Percentiles rank a stretch among this genome's conserved stretches.
These are phyloP conservation scores for Hyposmocoma kahamanoa DNA, from an alignment of 1,140 invertebrate genomes.

Conservation along the genomic window DNA sequence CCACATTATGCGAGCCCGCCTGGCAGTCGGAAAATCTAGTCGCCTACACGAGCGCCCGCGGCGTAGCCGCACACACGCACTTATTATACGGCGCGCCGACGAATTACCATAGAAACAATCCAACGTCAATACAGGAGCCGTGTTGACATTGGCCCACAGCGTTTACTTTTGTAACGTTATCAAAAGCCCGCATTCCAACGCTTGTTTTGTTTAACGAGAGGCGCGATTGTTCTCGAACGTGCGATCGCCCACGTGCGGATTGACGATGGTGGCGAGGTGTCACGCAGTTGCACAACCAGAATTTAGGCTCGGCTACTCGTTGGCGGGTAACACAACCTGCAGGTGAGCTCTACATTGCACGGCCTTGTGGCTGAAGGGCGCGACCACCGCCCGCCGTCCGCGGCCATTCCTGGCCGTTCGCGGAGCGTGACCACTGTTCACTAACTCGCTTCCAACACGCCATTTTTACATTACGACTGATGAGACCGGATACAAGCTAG, in stretches of 20 bases:
- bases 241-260: constrained; percentile 47
- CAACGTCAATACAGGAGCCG: constrained; percentile 46
- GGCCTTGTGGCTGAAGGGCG: constrained; percentile 45
- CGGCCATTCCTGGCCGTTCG: constrained; percentile 4
- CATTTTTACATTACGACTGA: constrained; percentile 7
- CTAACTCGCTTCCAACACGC: constrained; percentile 5
- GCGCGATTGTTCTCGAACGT: constrained; percentile 54
- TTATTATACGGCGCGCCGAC: constrained; percentile 23
- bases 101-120: constrained; percentile 56
- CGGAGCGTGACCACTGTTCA: constrained; percentile 13
- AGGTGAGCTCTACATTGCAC: constrained; percentile 30
- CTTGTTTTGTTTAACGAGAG: constrained; percentile 39
- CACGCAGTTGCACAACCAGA: constrained; percentile 45
- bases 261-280: constrained; percentile 23
- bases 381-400: constrained; percentile 7
- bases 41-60: constrained; percentile 46
- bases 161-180: constrained; percentile 59
- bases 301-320: no score
- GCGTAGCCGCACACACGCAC: constrained; percentile 35
- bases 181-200: constrained; percentile 54
- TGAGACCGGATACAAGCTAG: constrained; percentile 8
- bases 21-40: constrained; percentile 52
- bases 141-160: constrained; percentile 64
- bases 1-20: constrained; percentile 44
- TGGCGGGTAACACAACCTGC: constrained; percentile 15